phyloP scores from a whole-genome alignment of 2,888 invertebrate species.

The Nasonia oneida region DNA sequence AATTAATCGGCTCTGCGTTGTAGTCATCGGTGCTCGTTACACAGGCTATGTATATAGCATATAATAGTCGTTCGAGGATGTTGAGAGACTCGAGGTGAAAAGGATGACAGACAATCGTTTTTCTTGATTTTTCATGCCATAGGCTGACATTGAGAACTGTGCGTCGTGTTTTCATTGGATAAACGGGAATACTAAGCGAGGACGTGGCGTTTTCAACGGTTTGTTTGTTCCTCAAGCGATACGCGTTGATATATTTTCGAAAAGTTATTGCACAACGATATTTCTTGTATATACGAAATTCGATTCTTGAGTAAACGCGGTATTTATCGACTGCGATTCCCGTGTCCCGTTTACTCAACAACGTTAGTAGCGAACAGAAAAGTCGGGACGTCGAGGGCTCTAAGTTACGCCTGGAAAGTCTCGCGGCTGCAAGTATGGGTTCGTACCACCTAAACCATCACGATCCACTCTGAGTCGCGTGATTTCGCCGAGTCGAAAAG shows the following conservation, averaged over 20 bases:
- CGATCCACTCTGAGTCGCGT: conserved; percentile 20
- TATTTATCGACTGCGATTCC: background rate
- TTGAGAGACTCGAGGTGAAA: background rate
- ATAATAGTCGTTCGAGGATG: background rate
- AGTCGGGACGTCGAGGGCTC: background rate
- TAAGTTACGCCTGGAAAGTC: background rate
- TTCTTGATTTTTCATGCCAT: background rate
- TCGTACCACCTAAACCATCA: conserved; percentile 29
- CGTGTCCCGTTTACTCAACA: background rate
- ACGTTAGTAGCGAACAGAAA: background rate
- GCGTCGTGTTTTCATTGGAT: conserved; percentile 32
- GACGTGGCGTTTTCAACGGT: background rate
- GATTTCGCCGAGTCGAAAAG: conserved; percentile 30
- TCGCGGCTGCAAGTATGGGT: background rate
- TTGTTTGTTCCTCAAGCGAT: background rate
- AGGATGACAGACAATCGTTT: background rate
- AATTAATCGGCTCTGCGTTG: conserved; percentile 10
- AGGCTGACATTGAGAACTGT: conserved; percentile 35
- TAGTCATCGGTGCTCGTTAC: background rate
- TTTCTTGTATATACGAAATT: background rate
- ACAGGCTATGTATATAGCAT: background rate
- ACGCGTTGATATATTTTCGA: background rate
- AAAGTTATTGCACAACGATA: background rate
- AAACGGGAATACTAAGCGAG: conserved; percentile 27
- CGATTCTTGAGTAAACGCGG: background rate